Conservation (phyloP, 1,140 invertebrate species). For the Drosophila triauraria region DNA sequence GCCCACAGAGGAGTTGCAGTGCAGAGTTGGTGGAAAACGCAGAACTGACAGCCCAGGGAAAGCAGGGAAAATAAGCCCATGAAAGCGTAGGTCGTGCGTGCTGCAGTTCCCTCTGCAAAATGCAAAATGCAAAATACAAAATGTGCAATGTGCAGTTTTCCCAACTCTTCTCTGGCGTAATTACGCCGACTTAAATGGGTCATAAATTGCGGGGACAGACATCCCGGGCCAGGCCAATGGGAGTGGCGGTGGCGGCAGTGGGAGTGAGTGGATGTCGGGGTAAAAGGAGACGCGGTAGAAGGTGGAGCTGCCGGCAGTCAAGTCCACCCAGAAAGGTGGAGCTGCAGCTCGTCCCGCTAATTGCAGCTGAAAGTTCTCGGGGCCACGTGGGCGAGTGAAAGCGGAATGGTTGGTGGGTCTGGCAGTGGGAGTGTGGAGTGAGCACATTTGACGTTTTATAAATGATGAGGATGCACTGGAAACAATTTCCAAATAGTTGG, state of each 20-base stretch:
- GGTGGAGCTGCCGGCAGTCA: not conserved
- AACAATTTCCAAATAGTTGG: fast-evolving
- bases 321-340: constrained; percentile 7
- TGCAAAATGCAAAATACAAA: constrained; percentile 51
- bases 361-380: constrained; percentile 59
- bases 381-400: constrained; percentile 59
- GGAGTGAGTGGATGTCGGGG: not conserved
- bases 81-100: constrained; percentile 60
- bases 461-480: constrained; percentile 57
- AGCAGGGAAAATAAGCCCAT: constrained; percentile 42
- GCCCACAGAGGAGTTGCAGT: constrained; percentile 47
- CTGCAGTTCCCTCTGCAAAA: constrained; percentile 21
- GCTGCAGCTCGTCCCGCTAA: constrained; percentile 37
- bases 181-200: constrained; percentile 83
- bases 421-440: constrained; percentile 19
- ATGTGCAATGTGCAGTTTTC: constrained; percentile 37
- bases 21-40: constrained; percentile 9
- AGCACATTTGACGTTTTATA: constrained; percentile 66
- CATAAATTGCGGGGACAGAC: constrained; percentile 73
- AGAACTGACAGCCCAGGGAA: constrained; percentile 20
- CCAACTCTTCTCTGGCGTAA: constrained; percentile 62
- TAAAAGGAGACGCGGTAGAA: not conserved
- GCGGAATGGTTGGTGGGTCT: constrained; percentile 10
- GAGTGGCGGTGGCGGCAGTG: constrained; percentile 18
- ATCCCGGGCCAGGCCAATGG: constrained; percentile 5